These are phyloP conservation scores for Oncorhynchus keta DNA, from an alignment of 2,113 vertebrate species.

Conservation along the genomic window DNA sequence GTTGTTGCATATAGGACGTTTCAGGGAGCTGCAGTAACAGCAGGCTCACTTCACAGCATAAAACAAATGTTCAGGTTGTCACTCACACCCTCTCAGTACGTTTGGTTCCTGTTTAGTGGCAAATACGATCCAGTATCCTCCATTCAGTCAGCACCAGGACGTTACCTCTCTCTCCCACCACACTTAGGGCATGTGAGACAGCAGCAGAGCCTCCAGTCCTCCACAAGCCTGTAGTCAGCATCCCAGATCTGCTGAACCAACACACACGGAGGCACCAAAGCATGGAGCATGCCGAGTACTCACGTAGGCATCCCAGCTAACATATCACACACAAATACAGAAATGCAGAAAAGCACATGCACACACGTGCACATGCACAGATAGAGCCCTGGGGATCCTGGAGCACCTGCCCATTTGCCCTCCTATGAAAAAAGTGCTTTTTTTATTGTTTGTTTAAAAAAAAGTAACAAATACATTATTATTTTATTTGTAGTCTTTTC, in stretches of 20 bases:
- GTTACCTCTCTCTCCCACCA: too few species aligned
- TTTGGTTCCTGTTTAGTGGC: too few species aligned
- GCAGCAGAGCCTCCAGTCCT: neutral
- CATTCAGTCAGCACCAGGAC: slow-evolving; percentile 18
- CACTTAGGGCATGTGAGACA: slow-evolving; percentile 31
- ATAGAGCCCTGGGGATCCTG: too few species aligned
- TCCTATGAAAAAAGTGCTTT: too few species aligned
- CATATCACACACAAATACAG: slow-evolving; percentile 19
- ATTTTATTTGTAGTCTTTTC: too few species aligned
- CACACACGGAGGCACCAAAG: slow-evolving; percentile 25
- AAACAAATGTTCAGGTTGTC: too few species aligned
- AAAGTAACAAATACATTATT: too few species aligned
- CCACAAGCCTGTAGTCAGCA: slow-evolving; percentile 59
- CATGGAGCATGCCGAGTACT: slow-evolving; percentile 17
- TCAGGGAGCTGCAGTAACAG: slow-evolving; percentile 43
- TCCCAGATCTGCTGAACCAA: slow-evolving; percentile 59
- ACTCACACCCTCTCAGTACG: too few species aligned
- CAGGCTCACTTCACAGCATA: neutral
- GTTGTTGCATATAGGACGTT: neutral
- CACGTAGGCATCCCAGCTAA: slow-evolving; percentile 47
- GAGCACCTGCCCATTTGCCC: too few species aligned
- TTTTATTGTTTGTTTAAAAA: too few species aligned
- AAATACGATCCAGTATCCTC: slow-evolving; percentile 20
- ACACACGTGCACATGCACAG: neutral
- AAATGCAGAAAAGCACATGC: neutral